Percentiles rank a stretch among this genome's conserved stretches.
Evolutionary conservation across 2,113 vertebrate genomes (phyloP).

Genomic region (Tetrax tetrax): DNA sequence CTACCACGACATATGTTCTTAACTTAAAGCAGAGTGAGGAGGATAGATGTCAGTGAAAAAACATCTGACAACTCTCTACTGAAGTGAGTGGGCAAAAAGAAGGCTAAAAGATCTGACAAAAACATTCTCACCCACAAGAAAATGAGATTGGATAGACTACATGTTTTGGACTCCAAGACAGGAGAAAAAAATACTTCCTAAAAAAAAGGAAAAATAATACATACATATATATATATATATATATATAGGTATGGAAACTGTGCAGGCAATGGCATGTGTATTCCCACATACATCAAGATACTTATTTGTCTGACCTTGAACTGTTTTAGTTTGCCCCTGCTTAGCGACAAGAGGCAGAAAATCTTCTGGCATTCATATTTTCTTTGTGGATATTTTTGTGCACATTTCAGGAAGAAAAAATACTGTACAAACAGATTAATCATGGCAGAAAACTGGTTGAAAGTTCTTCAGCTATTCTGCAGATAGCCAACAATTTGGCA

Average conservation of each 20-base stretch:
- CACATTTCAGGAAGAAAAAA: conserved; percentile 1
- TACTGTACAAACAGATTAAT: background rate
- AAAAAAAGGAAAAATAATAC: background rate
- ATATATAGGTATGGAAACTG: background rate
- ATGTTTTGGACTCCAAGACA: background rate
- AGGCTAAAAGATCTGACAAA: background rate
- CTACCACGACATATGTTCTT: background rate
- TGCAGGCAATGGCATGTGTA: background rate
- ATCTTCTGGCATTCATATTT: background rate
- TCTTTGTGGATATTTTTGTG: conserved; percentile 6
- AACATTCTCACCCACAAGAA: background rate
- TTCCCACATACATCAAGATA: background rate
- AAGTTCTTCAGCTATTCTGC: background rate
- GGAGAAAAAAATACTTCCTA: background rate
- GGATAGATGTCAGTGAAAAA: background rate
- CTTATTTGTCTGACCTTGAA: background rate
- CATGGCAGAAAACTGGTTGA: background rate
- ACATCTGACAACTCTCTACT: background rate
- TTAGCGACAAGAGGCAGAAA: background rate
- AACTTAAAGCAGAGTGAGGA: background rate
- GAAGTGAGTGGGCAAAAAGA: background rate
- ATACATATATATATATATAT: rapidly evolving
- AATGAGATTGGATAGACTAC: background rate
- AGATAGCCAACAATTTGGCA: background rate
- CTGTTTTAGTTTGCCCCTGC: background rate